Conservation (phyloP, 2,888 invertebrate genomes). For the Trachelus troglodyta region DNA sequence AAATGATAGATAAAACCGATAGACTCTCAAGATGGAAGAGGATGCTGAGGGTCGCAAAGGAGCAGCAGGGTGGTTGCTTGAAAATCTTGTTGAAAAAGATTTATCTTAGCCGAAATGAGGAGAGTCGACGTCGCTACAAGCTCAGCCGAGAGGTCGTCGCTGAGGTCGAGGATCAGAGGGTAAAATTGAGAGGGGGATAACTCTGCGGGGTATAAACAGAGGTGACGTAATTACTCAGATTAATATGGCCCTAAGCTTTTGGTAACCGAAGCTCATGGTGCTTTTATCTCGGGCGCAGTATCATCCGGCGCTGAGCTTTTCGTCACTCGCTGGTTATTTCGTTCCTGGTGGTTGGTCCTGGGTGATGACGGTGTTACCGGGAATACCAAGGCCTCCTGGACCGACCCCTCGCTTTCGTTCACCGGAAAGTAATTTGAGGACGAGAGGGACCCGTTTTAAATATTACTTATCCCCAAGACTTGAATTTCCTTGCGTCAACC, state of each 20-base stretch:
- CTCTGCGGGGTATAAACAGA: conserved; percentile 18
- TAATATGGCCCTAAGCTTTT: conserved; percentile 56
- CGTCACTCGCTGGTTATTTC: conserved; percentile 10
- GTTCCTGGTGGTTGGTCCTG: too few species aligned
- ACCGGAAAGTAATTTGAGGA: conserved; percentile 58
- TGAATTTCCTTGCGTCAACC: conserved; percentile 39
- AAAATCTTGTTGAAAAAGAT: too few species aligned
- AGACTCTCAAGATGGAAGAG: too few species aligned
- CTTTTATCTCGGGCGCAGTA: conserved; percentile 48
- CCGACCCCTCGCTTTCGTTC: conserved; percentile 20
- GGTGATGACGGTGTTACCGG: too few species aligned
- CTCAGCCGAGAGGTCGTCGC: not conserved
- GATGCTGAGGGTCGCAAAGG: too few species aligned
- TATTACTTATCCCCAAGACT: conserved; percentile 56
- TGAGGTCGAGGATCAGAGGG: not conserved
- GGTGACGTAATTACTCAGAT: conserved; percentile 62
- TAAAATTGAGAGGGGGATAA: not conserved
- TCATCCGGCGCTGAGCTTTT: conserved; percentile 38
- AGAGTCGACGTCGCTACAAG: not conserved
- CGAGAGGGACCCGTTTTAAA: conserved; percentile 50
- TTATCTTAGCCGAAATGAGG: not conserved
- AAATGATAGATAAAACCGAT: too few species aligned
- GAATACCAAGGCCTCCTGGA: too few species aligned
- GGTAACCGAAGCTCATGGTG: conserved; percentile 33
- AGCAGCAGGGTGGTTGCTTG: too few species aligned